These are phyloP conservation scores for Leucophora obtusa DNA, from an alignment of 2,888 invertebrate species.

Conservation along the genomic window DNA sequence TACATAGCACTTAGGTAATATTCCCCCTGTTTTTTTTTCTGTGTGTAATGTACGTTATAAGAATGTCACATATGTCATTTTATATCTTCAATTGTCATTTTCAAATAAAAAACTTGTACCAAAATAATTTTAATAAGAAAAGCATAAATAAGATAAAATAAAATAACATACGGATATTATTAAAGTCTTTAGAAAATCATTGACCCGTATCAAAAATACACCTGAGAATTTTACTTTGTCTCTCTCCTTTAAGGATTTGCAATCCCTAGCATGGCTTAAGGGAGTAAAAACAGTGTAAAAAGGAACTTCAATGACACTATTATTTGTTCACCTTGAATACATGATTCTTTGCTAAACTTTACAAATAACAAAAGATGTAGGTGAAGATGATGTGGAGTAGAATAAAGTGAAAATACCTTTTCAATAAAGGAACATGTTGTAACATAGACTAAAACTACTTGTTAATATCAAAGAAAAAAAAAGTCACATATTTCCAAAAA, in stretches of 20 bases:
- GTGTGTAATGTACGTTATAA: too few relatives aligned
- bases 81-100: background rate
- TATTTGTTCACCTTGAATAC: constrained; percentile 46
- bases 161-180: constrained; percentile 55
- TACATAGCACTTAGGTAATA: too few relatives aligned
- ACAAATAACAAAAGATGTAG: background rate
- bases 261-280: constrained; percentile 47
- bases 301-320: constrained; percentile 36
- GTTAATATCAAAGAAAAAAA: background rate
- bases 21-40: too few relatives aligned
- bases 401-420: background rate
- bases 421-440: background rate
- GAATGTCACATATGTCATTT: background rate
- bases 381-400: background rate
- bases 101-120: background rate
- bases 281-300: constrained; percentile 21
- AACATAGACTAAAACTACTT: background rate
- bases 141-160: background rate
- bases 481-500: background rate
- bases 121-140: background rate
- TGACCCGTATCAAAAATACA: constrained; percentile 57
- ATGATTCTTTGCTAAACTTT: background rate
- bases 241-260: constrained; percentile 37
- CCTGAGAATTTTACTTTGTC: constrained; percentile 29
- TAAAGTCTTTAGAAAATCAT: constrained; percentile 59